Evolutionary conservation across 2,797 vertebrate species (phyloP).

Genomic region (Gambusia yucatana): DNA sequence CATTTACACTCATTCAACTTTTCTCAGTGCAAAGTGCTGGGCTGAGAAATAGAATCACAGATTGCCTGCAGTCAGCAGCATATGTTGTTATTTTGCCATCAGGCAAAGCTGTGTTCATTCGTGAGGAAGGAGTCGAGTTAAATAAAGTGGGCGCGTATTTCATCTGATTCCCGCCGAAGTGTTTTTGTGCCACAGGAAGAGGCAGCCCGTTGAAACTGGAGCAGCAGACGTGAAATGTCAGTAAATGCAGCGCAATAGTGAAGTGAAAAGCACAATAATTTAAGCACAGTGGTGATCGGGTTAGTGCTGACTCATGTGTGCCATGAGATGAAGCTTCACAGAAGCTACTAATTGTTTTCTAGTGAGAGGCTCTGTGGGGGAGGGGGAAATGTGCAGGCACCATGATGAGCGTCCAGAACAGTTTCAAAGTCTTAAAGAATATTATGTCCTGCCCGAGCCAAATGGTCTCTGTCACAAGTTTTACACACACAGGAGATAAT

Average conservation of each 20-base stretch:
- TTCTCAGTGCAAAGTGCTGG: slow-evolving; percentile 11
- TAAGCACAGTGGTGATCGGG: slow-evolving; percentile 18
- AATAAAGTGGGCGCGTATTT: slow-evolving; percentile 43
- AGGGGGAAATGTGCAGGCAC: neutral
- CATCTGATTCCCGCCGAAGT: slow-evolving; percentile 22
- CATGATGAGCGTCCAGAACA: slow-evolving; percentile 14
- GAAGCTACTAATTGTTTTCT: neutral
- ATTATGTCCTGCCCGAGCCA: slow-evolving; percentile 39
- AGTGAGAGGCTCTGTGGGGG: neutral
- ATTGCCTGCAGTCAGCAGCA: slow-evolving; percentile 61
- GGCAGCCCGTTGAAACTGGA: slow-evolving; percentile 6
- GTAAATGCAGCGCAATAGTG: slow-evolving; percentile 7
- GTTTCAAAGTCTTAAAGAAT: slow-evolving; percentile 23
- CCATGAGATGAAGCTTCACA: neutral
- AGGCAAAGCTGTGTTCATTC: slow-evolving; percentile 31
- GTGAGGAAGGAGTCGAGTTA: slow-evolving; percentile 7
- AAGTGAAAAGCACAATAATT: slow-evolving; percentile 32
- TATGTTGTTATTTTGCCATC: slow-evolving; percentile 56
- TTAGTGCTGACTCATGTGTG: slow-evolving; percentile 31
- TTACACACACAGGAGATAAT: slow-evolving; percentile 58
- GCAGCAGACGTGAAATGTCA: slow-evolving; percentile 15
- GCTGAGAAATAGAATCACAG: slow-evolving; percentile 47
- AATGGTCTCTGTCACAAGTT: slow-evolving; percentile 47
- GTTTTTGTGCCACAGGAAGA: slow-evolving; percentile 1
- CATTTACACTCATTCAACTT: neutral